Evolutionary conservation across 2,797 vertebrate species (phyloP), one percentile per base, ranked within the genome.

Genomic region (Momotus momota): DNA sequence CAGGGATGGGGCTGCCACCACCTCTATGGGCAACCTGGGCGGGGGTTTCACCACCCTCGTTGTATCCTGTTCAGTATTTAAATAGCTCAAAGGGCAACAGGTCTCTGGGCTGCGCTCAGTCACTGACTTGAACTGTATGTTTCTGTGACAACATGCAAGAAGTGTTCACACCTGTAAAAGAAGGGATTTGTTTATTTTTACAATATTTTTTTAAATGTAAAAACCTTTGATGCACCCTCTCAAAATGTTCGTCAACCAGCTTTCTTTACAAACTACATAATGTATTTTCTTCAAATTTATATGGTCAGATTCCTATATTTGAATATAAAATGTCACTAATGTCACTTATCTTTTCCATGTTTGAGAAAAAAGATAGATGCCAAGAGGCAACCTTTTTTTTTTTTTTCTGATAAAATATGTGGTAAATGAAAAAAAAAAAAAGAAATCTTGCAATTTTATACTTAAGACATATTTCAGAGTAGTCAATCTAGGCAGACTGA

Each of bases 101-200:
- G 81, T 87, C 48, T 66, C 35, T 64, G 61, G 20, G 46, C 27
- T 85, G n/a, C 26, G 9, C 45, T 71, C 35, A 22, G 2, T 10
- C 22, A 5, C 10, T 71, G 35, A 48, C 86, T 72, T 80, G 46
- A 85, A 45, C 14, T 1, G 0, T 27, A 9, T 0, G 0, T 77
- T 74, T 84, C 48, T 75, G 26, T 79, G 40, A 79, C 58, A 85
- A 54, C 9, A 14, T 31, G 29, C n/a, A 51, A 49, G 35, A 70
- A 84, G 10, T 20, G 27, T 71, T 74, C 62, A 22, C 41, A 38
- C 8, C 8, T 45, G 15, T 27, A 40, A 71, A 51, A 54, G 35
- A 60, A 84, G 7, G 22, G 10, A 35, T 78, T 48, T 61, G 31
- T 25, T 62, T 51, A 7, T n/a, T 71, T 88, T 64, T 60, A 27